These are phyloP conservation scores for Noctua fimbriata DNA, from an alignment of 2,888 invertebrate species.

Conservation along the genomic window DNA sequence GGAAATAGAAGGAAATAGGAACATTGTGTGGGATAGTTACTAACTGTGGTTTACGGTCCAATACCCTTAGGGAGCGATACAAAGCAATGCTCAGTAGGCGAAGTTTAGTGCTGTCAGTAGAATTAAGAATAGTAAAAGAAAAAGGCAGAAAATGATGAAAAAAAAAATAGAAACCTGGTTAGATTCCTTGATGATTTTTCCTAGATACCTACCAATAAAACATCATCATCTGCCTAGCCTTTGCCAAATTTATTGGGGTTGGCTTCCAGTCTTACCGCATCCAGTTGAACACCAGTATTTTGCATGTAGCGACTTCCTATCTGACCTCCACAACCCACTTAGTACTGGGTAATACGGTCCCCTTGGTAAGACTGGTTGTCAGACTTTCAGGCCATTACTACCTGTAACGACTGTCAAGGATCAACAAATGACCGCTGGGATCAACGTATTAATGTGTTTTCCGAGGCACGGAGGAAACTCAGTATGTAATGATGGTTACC, in stretches of 20 bases:
- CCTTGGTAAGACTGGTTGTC: neutral
- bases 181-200: neutral
- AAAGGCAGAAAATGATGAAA: neutral
- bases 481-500: neutral
- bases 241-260: neutral
- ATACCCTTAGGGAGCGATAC: constrained; percentile 35
- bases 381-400: neutral
- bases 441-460: neutral
- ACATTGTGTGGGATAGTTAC: constrained; percentile 44
- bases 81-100: constrained; percentile 11
- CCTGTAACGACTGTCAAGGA: neutral
- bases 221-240: neutral
- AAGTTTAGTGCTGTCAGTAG: neutral
- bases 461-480: neutral
- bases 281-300: neutral
- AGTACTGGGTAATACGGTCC: neutral
- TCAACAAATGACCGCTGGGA: neutral
- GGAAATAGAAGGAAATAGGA: constrained; percentile 55
- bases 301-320: neutral
- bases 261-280: neutral
- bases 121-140: neutral
- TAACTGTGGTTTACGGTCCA: constrained; percentile 49
- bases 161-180: neutral
- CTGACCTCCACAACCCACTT: neutral
- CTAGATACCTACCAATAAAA: neutral